These are phyloP conservation scores for Procavia capensis DNA, from an alignment of 2,113 vertebrate species.

Conservation along the genomic window DNA sequence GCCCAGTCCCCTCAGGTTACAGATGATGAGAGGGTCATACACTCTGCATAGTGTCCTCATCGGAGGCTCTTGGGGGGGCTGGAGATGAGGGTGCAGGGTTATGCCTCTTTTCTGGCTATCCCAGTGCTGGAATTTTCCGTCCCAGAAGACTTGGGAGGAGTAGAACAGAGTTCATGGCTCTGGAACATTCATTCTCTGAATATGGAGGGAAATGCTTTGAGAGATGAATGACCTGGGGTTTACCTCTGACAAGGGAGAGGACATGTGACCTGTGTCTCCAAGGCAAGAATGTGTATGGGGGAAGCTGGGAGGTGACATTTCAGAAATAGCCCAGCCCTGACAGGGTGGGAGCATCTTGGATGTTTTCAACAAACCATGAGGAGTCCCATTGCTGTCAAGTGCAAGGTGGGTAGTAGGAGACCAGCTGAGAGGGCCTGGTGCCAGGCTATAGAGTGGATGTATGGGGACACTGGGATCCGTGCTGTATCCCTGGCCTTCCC, in stretches of 20 bases:
- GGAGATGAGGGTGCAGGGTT: background rate
- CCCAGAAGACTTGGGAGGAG: background rate
- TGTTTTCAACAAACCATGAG: background rate
- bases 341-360: rapidly evolving
- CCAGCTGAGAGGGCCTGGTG: too few species aligned
- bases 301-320: background rate
- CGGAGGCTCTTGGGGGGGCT: background rate
- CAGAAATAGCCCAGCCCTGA: background rate
- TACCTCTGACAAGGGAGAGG: background rate
- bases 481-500: background rate
- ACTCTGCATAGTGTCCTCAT: background rate
- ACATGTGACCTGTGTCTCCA: background rate
- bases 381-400: background rate
- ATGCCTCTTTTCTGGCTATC: background rate
- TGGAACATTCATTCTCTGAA: background rate
- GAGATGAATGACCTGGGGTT: background rate
- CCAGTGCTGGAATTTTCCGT: background rate
- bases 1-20: background rate
- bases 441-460: too few species aligned
- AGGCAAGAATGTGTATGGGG: background rate
- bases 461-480: background rate
- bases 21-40: background rate
- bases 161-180: background rate
- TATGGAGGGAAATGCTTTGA: background rate
- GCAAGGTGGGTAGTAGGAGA: background rate